These are phyloP conservation scores for Cheilosia pagana DNA, from an alignment of 2,888 invertebrate species.

Conservation along the genomic window DNA sequence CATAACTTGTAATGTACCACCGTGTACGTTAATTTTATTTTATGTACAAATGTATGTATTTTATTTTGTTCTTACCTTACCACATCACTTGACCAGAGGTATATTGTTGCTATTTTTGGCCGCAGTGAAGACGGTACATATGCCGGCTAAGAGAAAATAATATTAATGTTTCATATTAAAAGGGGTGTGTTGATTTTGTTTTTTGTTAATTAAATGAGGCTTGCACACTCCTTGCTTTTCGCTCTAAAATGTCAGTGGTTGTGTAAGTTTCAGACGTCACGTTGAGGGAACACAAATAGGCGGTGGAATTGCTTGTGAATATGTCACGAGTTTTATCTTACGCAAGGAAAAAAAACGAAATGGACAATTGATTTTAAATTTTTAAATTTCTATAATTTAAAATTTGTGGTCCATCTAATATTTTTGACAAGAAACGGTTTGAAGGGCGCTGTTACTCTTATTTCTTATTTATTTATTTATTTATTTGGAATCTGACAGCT, in stretches of 20 bases:
- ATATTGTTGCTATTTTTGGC: slow-evolving; percentile 8
- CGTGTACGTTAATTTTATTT: neutral
- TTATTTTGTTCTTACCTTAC: neutral
- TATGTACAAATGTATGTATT: neutral
- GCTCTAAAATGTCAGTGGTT: neutral
- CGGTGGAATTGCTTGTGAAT: neutral
- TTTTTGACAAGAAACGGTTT: too few relatives aligned
- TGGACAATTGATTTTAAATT: too few relatives aligned
- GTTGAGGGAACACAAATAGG: neutral
- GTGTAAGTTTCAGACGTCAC: neutral
- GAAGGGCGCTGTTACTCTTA: too few relatives aligned
- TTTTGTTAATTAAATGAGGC: neutral
- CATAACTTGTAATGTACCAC: slow-evolving; percentile 6
- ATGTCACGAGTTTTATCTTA: slow-evolving; percentile 2
- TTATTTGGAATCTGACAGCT: too few relatives aligned
- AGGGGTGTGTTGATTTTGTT: slow-evolving; percentile 30
- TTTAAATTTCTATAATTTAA: too few relatives aligned
- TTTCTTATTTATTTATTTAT: too few relatives aligned
- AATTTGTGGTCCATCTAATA: too few relatives aligned
- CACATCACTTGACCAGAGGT: slow-evolving; percentile 2
- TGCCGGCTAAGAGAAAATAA: neutral
- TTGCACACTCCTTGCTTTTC: neutral
- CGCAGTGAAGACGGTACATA: slow-evolving; percentile 6
- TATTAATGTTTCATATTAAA: slow-evolving; percentile 18
- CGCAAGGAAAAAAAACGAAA: neutral